Conservation (phyloP, 2,888 invertebrate species). For the Pantelozetes paolii region DNA sequence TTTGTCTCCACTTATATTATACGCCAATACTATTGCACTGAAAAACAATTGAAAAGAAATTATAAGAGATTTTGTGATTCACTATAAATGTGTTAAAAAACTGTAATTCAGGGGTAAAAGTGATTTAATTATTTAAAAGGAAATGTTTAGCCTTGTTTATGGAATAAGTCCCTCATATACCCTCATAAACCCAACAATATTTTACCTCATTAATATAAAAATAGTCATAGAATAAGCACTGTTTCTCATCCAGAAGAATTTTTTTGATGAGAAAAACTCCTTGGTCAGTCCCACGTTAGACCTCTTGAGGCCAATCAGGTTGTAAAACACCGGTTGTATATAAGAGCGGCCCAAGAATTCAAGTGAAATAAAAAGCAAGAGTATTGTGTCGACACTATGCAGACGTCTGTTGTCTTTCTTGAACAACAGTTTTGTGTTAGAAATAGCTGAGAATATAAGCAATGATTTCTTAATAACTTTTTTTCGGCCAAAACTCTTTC, state of each 20-base stretch:
- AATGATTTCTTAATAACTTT: slow-evolving; percentile 29
- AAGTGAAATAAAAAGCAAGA: slow-evolving; percentile 9
- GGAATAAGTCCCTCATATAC: too few species aligned
- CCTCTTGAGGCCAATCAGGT: slow-evolving; percentile 30
- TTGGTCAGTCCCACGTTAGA: slow-evolving; percentile 19
- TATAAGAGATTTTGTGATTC: too few species aligned
- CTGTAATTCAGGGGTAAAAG: too few species aligned
- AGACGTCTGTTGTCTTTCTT: slow-evolving; percentile 11
- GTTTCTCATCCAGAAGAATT: slow-evolving; percentile 38
- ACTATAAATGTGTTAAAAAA: too few species aligned
- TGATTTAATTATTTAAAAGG: too few species aligned
- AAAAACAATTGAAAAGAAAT: not conserved
- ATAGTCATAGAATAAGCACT: slow-evolving; percentile 35
- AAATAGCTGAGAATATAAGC: slow-evolving; percentile 37
- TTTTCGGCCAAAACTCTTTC: slow-evolving; percentile 4
- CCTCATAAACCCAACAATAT: too few species aligned
- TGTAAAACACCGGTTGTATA: slow-evolving; percentile 38
- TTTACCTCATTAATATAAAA: slow-evolving; percentile 33
- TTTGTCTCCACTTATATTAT: slow-evolving; percentile 32
- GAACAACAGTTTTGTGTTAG: slow-evolving; percentile 35
- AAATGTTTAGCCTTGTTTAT: too few species aligned
- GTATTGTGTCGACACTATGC: slow-evolving; percentile 25
- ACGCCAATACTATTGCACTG: slow-evolving; percentile 36
- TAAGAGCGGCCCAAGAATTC: slow-evolving; percentile 39
- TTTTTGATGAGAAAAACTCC: slow-evolving; percentile 34